These are phyloP conservation scores for Hirtodrosophila cameraria DNA, from an alignment of 2,888 invertebrate species.

Conservation along the genomic window DNA sequence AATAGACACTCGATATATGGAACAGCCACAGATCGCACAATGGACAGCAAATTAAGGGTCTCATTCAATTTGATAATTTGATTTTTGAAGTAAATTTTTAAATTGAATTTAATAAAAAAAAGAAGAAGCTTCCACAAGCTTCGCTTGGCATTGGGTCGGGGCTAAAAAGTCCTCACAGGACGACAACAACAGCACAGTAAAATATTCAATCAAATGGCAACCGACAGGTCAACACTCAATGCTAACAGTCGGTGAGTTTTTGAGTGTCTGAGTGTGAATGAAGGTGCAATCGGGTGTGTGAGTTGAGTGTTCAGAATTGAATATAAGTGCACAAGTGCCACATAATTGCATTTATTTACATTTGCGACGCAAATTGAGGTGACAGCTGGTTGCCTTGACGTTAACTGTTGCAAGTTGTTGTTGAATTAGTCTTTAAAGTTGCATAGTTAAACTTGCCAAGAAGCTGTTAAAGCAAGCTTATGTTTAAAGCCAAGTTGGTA, in stretches of 20 bases:
- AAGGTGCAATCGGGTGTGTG: slow-evolving; percentile 1
- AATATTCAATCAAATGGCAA: slow-evolving; percentile 56
- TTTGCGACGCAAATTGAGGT: slow-evolving; percentile 51
- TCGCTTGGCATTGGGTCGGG: slow-evolving; percentile 4
- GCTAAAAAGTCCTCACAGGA: slow-evolving; percentile 9
- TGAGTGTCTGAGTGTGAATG: slow-evolving; percentile 10
- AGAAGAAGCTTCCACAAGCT: slow-evolving; percentile 16
- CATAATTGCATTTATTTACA: slow-evolving; percentile 65
- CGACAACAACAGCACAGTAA: slow-evolving; percentile 30
- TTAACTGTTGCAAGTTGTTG: slow-evolving; percentile 7
- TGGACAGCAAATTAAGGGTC: slow-evolving; percentile 62
- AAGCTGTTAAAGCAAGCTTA: too few relatives aligned
- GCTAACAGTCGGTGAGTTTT: slow-evolving; percentile 22
- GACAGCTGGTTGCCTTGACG: slow-evolving; percentile 34
- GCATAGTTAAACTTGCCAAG: not conserved
- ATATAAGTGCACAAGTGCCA: slow-evolving; percentile 27
- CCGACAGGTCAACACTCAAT: slow-evolving; percentile 50
- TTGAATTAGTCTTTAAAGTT: slow-evolving; percentile 23
- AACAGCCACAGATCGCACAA: slow-evolving; percentile 27
- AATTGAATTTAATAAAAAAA: slow-evolving; percentile 63
- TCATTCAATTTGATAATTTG: slow-evolving; percentile 68
- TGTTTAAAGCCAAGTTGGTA: too few relatives aligned
- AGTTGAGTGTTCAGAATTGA: slow-evolving; percentile 19
- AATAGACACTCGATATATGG: slow-evolving; percentile 12
- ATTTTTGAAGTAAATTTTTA: slow-evolving; percentile 59